These are phyloP conservation scores for Drosophila setifemur DNA, from an alignment of 1,140 invertebrate genomes.

Conservation along the genomic window DNA sequence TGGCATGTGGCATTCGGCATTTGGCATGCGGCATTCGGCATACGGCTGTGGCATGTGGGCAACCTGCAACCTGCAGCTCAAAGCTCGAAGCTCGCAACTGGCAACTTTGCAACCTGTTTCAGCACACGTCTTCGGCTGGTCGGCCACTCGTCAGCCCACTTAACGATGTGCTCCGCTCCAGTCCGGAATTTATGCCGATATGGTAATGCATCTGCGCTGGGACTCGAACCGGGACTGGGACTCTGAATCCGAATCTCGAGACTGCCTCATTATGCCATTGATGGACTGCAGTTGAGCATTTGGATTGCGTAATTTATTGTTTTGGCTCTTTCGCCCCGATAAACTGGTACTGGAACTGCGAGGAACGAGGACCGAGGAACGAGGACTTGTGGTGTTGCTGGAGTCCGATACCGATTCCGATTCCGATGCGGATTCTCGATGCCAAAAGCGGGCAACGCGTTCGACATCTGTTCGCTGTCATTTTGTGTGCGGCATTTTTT, in stretches of 20 bases:
- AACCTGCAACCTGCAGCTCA: slow-evolving; percentile 13
- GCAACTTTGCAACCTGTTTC: slow-evolving; percentile 23
- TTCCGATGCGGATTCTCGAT: slow-evolving; percentile 7
- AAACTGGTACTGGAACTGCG: slow-evolving; percentile 72
- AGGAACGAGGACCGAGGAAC: too few relatives aligned
- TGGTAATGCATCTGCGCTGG: slow-evolving; percentile 73
- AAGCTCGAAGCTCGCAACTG: too few relatives aligned
- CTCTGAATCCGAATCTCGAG: slow-evolving; percentile 33
- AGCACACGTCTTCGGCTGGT: slow-evolving; percentile 43
- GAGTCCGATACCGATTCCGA: too few relatives aligned
- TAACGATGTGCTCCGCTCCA: slow-evolving; percentile 82
- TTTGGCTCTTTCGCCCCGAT: slow-evolving; percentile 71
- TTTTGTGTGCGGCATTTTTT: slow-evolving; percentile 68
- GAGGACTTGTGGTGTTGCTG: too few relatives aligned
- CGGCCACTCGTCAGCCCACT: slow-evolving; percentile 58
- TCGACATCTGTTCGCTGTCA: slow-evolving; percentile 39
- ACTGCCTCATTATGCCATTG: slow-evolving; percentile 81
- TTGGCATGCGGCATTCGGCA: slow-evolving; percentile 17
- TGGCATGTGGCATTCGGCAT: slow-evolving; percentile 25
- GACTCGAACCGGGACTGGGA: slow-evolving; percentile 17
- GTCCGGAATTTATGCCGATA: slow-evolving; percentile 82
- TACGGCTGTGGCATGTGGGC: slow-evolving; percentile 6
- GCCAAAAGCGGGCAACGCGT: slow-evolving; percentile 65
- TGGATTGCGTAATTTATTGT: slow-evolving; percentile 82
- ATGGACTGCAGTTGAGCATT: slow-evolving; percentile 82